A percentile compares a stretch with the other conserved stretches of the same genome.
Conservation (phyloP, 2,113 vertebrate genomes). For the Daphoenositta chrysoptera region DNA sequence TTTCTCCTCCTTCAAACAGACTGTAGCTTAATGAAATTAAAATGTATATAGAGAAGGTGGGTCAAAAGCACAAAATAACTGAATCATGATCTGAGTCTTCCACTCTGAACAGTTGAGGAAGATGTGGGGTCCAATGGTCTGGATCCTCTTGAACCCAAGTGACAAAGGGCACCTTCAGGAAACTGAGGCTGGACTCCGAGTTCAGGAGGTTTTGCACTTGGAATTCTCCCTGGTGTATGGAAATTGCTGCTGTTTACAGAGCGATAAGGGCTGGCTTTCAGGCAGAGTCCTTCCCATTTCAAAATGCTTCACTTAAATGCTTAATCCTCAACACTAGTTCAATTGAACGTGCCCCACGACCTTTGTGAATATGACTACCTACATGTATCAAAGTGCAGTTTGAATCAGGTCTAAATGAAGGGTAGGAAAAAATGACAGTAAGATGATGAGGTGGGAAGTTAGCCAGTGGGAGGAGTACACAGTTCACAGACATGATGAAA, state of each 20-base stretch:
- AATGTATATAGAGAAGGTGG: background rate
- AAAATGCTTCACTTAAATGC: background rate
- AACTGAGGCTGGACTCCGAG: background rate
- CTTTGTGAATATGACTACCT: background rate
- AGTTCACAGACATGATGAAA: background rate
- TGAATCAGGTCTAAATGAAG: background rate
- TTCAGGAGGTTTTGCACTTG: background rate
- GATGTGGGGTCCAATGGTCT: accelerated
- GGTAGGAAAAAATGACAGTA: background rate
- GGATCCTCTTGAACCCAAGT: background rate
- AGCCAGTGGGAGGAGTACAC: background rate
- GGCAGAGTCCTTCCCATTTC: background rate
- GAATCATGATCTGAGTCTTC: background rate
- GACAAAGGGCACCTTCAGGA: background rate
- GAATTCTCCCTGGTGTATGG: background rate
- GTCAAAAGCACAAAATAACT: background rate
- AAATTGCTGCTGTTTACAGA: background rate
- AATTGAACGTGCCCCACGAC: background rate
- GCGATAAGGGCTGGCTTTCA: background rate
- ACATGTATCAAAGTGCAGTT: background rate
- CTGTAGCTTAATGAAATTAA: background rate
- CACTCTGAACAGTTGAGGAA: background rate
- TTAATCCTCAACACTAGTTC: background rate
- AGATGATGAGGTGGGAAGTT: background rate
- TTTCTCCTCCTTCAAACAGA: background rate